Evolutionary conservation across 2,113 vertebrate species (phyloP).

Genomic region (Telmatochromis sp.): DNA sequence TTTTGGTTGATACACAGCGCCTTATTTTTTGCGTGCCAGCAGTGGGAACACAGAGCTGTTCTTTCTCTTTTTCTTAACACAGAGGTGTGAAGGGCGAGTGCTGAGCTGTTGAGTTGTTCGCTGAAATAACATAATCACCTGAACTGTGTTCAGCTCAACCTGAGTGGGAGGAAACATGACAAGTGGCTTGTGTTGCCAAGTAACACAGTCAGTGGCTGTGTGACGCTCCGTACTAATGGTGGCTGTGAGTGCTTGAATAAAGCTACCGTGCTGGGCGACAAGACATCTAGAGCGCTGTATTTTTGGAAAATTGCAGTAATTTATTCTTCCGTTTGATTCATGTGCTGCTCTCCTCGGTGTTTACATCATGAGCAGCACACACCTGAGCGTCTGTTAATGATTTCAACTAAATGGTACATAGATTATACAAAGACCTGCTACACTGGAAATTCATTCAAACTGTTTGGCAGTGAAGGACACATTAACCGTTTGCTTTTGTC

Average conservation of each 20-base stretch:
- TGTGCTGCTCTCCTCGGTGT: neutral
- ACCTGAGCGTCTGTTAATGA: neutral
- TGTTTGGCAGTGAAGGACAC: neutral
- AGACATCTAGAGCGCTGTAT: neutral
- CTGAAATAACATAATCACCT: slow-evolving; percentile 31
- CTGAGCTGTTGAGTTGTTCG: slow-evolving; percentile 18
- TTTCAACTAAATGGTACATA: neutral
- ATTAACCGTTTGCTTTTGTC: neutral
- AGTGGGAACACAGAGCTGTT: neutral
- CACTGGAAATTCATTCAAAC: slow-evolving; percentile 8
- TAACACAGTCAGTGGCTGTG: slow-evolving; percentile 25
- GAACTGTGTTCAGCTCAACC: slow-evolving; percentile 2
- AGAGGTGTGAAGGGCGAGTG: neutral
- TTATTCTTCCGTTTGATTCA: neutral
- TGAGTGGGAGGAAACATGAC: slow-evolving; percentile 42
- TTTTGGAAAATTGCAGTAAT: neutral
- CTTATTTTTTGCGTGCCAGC: neutral
- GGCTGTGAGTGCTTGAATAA: neutral
- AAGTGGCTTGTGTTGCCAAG: slow-evolving; percentile 54
- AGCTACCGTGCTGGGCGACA: neutral
- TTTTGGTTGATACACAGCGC: neutral
- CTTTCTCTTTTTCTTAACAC: neutral
- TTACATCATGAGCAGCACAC: neutral
- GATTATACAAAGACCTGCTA: neutral
- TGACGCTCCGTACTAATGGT: neutral